Base-by-base conservation (phyloP, 2,888 invertebrate genomes). In the Brassicogethes aeneus region DNA sequence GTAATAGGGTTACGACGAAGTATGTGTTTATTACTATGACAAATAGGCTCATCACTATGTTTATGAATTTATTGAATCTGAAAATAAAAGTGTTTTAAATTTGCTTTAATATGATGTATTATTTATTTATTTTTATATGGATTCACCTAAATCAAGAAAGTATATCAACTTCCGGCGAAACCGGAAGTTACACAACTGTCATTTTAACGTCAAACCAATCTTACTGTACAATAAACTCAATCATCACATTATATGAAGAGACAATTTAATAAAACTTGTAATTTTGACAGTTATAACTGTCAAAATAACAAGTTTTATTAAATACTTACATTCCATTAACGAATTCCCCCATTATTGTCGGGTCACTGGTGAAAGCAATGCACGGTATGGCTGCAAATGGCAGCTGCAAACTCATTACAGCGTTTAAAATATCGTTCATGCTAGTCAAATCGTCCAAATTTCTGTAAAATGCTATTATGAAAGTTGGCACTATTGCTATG, bases 341-440 rank as follows among this genome's bases (percentile, higher is more conserved):
- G 64, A 91, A 92, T 54, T 85, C 82, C 23, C 85, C 85, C 91
- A 92, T 92, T 34, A 92, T 81, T 34, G 76, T 70, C 2, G 68
- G 64, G 51, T 82, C 82, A 41, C 86, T 85, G 1, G 91, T 90
- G 60, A 92, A 90, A 0, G 90, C 88, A 42, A 92, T 80, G 1
- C 86, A 82, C 3, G 92, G 91, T 44, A 92, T 73, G 2, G 85
- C 79, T 1, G 92, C 92, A 62, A 92, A 92, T 1, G 92, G 92
- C 48, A 92, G 68, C 63, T 90, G 90, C 15, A 91, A 69, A 50
- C 85, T 82, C 88, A 90, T 89, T 8, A 91, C 75, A 1, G 88
- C 88, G 66, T 92, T 92, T 29, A 92, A 68, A 23, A 84, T 69
- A 61, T 91, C 90, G 64, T 92, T 92, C 85, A 92, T 83, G 15